phyloP scores from a whole-genome alignment of 2,888 invertebrate species.

The Tenthredo amoena region DNA sequence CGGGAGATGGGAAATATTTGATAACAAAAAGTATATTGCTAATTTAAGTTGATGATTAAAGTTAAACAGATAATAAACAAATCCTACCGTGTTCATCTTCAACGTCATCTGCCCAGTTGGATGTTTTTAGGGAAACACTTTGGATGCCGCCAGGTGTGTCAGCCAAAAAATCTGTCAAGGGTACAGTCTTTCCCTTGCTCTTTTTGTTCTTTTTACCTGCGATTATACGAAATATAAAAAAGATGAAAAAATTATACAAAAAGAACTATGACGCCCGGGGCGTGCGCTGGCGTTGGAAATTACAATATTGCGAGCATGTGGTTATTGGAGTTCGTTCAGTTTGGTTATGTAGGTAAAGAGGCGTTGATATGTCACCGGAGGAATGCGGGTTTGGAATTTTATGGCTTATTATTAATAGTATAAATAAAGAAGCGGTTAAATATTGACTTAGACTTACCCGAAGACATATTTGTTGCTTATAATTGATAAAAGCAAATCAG shows the following conservation, averaged over 20 bases:
- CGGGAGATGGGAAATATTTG: background rate
- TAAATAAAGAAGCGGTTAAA: background rate
- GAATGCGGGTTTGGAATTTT: background rate
- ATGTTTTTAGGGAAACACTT: constrained; percentile 79
- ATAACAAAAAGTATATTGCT: background rate
- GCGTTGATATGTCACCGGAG: constrained; percentile 47
- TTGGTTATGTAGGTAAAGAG: constrained; percentile 71
- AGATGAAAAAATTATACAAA: constrained; percentile 50
- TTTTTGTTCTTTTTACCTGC: constrained; percentile 91
- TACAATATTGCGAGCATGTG: constrained; percentile 71
- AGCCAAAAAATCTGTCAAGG: constrained; percentile 90
- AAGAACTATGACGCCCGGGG: constrained; percentile 5
- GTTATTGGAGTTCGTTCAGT: constrained; percentile 61
- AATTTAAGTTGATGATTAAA: background rate
- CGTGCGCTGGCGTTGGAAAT: constrained; percentile 39
- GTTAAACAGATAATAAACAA: background rate
- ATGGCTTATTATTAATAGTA: background rate
- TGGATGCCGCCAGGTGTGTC: constrained; percentile 82
- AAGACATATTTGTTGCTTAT: constrained; percentile 69
- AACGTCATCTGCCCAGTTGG: constrained; percentile 89
- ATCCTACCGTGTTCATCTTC: constrained; percentile 86
- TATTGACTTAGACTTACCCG: constrained; percentile 64
- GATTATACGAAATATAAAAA: constrained; percentile 59
- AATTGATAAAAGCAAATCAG: constrained; percentile 65
- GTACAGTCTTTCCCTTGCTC: constrained; percentile 91